These are phyloP conservation scores for Drosophila nigricruria DNA, from an alignment of 2,888 invertebrate genomes.

Conservation along the genomic window DNA sequence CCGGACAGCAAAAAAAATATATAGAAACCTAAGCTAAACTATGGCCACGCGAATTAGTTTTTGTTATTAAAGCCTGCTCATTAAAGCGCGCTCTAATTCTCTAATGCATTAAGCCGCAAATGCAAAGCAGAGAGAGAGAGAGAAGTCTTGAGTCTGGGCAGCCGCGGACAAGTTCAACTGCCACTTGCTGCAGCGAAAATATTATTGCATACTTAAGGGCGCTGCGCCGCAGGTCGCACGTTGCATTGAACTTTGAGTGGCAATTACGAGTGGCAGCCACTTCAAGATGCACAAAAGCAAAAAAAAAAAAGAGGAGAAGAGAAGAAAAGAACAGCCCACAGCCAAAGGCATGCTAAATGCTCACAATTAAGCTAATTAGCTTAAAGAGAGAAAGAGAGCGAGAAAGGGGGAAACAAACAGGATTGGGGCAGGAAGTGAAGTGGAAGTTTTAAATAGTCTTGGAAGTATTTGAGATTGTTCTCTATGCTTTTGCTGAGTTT, in stretches of 20 bases:
- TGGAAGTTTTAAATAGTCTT: background rate
- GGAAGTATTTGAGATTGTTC: background rate
- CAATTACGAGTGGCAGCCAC: slow-evolving; percentile 43
- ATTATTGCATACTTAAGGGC: slow-evolving; percentile 41
- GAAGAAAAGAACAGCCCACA: background rate
- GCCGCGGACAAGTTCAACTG: slow-evolving; percentile 36
- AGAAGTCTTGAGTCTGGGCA: slow-evolving; percentile 11
- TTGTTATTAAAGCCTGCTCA: slow-evolving; percentile 37
- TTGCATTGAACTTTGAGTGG: slow-evolving; percentile 45
- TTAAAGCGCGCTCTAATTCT: slow-evolving; percentile 38
- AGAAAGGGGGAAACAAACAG: no score
- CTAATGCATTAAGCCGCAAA: slow-evolving; percentile 19
- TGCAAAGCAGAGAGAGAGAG: background rate
- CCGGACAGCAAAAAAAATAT: background rate
- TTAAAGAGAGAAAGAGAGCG: background rate
- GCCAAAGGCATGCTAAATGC: slow-evolving; percentile 43
- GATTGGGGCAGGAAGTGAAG: no score
- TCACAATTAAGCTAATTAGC: slow-evolving; percentile 71
- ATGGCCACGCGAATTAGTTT: slow-evolving; percentile 14
- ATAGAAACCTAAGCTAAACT: slow-evolving; percentile 2
- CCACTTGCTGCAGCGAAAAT: slow-evolving; percentile 19
- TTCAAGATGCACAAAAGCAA: slow-evolving; percentile 22
- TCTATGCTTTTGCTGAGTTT: background rate
- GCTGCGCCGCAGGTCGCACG: slow-evolving; percentile 4
- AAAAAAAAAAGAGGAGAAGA: background rate